phyloP scores from a whole-genome alignment of 1,140 invertebrate genomes.

The Drosophila nigromelanica region DNA sequence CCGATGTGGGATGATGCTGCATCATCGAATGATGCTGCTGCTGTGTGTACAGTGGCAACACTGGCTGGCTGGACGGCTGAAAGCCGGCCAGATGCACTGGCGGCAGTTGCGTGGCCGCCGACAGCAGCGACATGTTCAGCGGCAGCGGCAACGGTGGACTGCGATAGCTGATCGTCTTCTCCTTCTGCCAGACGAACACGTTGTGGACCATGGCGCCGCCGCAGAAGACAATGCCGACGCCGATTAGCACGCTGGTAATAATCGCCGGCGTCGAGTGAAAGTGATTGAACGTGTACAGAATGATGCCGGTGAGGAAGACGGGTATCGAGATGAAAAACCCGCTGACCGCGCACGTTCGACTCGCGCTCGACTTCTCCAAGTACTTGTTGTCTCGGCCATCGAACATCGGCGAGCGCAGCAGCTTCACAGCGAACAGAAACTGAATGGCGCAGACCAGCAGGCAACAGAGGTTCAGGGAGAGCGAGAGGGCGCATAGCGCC shows the following conservation, averaged over 20 bases:
- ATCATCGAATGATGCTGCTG: slow-evolving; percentile 48
- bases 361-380: slow-evolving; percentile 94
- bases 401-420: slow-evolving; percentile 90
- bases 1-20: slow-evolving; percentile 66
- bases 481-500: slow-evolving; percentile 93
- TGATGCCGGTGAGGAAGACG: slow-evolving; percentile 95
- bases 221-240: slow-evolving; percentile 94
- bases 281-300: slow-evolving; percentile 95
- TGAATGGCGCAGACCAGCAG: slow-evolving; percentile 96
- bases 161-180: slow-evolving; percentile 87
- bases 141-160: slow-evolving; percentile 71
- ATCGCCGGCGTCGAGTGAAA: slow-evolving; percentile 96
- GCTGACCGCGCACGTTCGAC: slow-evolving; percentile 94
- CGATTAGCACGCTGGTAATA: slow-evolving; percentile 94
- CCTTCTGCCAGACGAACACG: slow-evolving; percentile 96
- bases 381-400: slow-evolving; percentile 92
- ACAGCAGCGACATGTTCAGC: slow-evolving; percentile 51
- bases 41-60: slow-evolving; percentile 70
- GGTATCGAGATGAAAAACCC: slow-evolving; percentile 97
- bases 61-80: background rate
- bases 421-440: slow-evolving; percentile 96
- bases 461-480: slow-evolving; percentile 95
- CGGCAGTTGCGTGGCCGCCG: slow-evolving; percentile 23
- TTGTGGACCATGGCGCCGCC: slow-evolving; percentile 97
- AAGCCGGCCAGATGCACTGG: slow-evolving; percentile 45